Base-by-base conservation (phyloP, 2,888 invertebrate species). In the Mechanitis mazaeus region DNA sequence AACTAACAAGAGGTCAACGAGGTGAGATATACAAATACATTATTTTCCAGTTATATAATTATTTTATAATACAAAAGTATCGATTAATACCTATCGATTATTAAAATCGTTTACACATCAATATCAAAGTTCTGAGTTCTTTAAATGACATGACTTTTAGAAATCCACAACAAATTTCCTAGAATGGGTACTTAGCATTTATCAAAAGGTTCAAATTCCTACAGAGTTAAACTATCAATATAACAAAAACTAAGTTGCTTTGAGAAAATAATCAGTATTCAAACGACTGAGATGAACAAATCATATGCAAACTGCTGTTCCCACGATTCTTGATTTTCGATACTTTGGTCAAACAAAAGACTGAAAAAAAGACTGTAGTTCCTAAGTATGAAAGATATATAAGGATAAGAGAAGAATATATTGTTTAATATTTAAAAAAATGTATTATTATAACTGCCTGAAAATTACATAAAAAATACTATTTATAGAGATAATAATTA, bases 251-350 rank as follows among this genome's bases (percentile, higher is more conserved):
- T 50, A 50, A 59, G 58, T 56, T 53, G 60, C 56, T 68, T 67
- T 61, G 65, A 64, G 68, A 71, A 64, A 57, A 64, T 64, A 63
- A 68, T 68, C 45, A 66, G 62, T 62, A 66, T 63, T 71, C 70
- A 67, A 69, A 64, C 64, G 59, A 65, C 64, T 66, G 66, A 68
- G 68, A 65, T 65, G 55, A 57, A 59, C 64, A 79, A 84, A 84
- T 83, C 77, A 79, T 83, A 84, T 84, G 83, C 83, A 83, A 84
- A 83, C 74, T 61, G 59, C 53, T 61, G 55, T 70, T 71, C 71
- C 70, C 71, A 71, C 71, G 71, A 68, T 69, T 59, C 58, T 46
- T 69, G 70, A 64, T 71, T 70, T 69, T 69, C 70, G 69, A 68
- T 59, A 63, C 64, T 63, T 64, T 58, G 59, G 62, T 47, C 58